These are phyloP conservation scores for Lontra canadensis DNA, from an alignment of 2,113 vertebrate genomes.

Conservation along the genomic window DNA sequence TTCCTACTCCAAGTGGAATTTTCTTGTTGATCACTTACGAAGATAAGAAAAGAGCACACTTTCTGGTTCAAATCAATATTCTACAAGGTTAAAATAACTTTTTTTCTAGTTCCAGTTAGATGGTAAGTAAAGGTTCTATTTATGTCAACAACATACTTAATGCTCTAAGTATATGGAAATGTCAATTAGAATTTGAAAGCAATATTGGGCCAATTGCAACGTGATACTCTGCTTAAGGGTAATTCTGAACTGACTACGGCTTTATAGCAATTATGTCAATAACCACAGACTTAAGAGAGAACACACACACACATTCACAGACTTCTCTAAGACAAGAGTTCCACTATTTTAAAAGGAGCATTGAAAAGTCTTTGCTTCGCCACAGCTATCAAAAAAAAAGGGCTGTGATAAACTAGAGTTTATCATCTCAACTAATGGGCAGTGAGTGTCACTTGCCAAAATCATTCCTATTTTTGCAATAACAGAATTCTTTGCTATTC, in stretches of 20 bases:
- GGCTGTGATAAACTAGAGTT: background rate
- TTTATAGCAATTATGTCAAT: background rate
- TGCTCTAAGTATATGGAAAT: slow-evolving; percentile 48
- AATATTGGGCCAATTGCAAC: background rate
- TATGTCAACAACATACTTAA: slow-evolving; percentile 48
- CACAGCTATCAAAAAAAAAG: slow-evolving; percentile 24
- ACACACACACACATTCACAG: background rate
- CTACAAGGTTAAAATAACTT: background rate
- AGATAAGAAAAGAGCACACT: background rate
- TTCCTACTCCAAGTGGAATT: background rate
- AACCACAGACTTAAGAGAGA: background rate
- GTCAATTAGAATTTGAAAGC: slow-evolving; percentile 35
- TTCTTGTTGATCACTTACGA: background rate
- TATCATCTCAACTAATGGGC: slow-evolving; percentile 8
- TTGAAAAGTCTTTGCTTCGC: background rate
- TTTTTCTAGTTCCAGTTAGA: background rate
- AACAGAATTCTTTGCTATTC: background rate
- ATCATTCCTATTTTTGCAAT: background rate
- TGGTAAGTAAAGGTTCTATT: slow-evolving; percentile 49
- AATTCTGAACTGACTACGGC: slow-evolving; percentile 12
- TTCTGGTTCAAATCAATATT: slow-evolving; percentile 4
- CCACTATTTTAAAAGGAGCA: background rate
- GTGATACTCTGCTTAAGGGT: slow-evolving; percentile 29
- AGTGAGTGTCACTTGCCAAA: slow-evolving; percentile 21
- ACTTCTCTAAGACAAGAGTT: background rate